Conservation (phyloP, 92 coral and sea anemone species). For the Parazoanthus swiftii region DNA sequence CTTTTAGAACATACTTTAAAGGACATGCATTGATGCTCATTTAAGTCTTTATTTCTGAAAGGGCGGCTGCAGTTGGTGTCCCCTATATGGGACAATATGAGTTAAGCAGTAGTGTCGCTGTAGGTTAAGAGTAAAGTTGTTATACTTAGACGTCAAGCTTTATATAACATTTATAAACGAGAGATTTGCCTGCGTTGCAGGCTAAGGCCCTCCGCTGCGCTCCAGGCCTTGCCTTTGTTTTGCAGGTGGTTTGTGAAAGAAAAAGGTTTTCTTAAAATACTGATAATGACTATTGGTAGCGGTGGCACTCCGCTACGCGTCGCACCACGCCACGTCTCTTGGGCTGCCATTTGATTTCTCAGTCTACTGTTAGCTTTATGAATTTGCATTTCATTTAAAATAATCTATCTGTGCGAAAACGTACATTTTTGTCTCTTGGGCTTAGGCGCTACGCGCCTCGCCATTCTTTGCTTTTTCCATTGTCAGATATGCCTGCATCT, state of each 20-base stretch:
- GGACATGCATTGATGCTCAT: no score
- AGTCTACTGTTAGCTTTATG: not conserved
- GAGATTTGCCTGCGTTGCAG: conserved; percentile 10
- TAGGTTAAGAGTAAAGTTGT: no score
- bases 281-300: not conserved
- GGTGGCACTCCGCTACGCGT: conserved; percentile 2
- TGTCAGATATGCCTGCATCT: conserved; percentile 1
- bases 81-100: no score
- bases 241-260: conserved; percentile 8
- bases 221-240: conserved; percentile 9
- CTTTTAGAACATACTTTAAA: no score
- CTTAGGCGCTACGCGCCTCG: conserved; percentile 8
- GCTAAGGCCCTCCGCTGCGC: conserved; percentile 13
- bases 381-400: not conserved
- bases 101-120: no score
- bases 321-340: conserved; percentile 7
- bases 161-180: no score
- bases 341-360: not conserved
- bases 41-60: no score
- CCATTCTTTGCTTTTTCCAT: not conserved
- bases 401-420: not conserved
- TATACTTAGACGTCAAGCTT: no score
- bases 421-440: not conserved
- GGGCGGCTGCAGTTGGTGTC: no score
- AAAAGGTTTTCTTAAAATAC: conserved; percentile 5